Base-by-base conservation (phyloP, 2,113 vertebrate species). In the Athene noctua region DNA sequence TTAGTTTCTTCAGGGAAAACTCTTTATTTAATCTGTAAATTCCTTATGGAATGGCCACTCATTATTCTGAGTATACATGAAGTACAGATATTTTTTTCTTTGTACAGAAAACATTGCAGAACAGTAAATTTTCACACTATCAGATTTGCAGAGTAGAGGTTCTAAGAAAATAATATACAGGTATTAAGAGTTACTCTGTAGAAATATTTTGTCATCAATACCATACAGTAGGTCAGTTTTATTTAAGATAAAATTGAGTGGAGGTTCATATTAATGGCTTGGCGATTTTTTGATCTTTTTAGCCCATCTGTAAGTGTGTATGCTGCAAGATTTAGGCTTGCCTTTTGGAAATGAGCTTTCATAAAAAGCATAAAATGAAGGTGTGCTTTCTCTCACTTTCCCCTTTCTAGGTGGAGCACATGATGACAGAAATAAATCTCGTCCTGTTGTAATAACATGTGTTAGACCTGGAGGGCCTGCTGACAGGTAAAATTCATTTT, bases 391-490 rank as follows among this genome's bases (percentile, higher is more conserved):
- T 80, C 46, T 66, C 94, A 86, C 67, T 88, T 97, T 94, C 91
- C 67, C 80, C 83, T 96, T 97, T 86, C 88, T 94, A 99, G 99
- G 99, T 86, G 99, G 99, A 71, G 98, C 99, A 58, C 98, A 99
- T 1, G 99, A 99, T 96, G 99, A 99, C 97, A 98, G 99, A 98
- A 99, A 99, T 98, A 99, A 99, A 98, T 99, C 99, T 95, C 99
- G 99, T 30, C 99, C 99, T 10, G 98, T 99, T 96, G 99, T 99
- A 97, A 98, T 99, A 98, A 99, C 99, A 66, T 99, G 99, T 91
- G 98, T 99, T 95, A 98, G 99, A 95, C 99, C 99, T 20, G 99
- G 99, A 82, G 99, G 99, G 52, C 99, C 99, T 32, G 99, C 99
- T 89, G 99, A 99, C 98, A 99, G 99, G 99, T 99, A 98, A 95